Evolutionary conservation across 2,797 vertebrate species (phyloP).

Genomic region (Telmatherina bonti): DNA sequence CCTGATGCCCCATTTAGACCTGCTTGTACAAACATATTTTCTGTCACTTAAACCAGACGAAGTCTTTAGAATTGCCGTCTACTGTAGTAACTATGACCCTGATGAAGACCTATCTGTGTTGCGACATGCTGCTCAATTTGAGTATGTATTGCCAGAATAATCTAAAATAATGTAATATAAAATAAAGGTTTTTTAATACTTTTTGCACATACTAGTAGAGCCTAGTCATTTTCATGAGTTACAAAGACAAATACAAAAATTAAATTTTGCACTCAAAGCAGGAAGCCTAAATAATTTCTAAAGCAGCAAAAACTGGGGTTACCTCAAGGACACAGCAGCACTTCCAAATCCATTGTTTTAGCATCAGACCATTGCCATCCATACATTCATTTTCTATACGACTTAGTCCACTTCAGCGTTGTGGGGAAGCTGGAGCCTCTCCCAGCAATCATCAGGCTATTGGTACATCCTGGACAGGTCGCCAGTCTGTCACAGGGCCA

Average conservation of each 20-base stretch:
- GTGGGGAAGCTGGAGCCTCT: no score
- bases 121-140: neutral
- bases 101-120: neutral
- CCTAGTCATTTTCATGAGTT: neutral
- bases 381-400: no score
- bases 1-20: slow-evolving; percentile 1
- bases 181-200: neutral
- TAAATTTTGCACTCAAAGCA: neutral
- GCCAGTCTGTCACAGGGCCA: no score
- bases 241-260: neutral
- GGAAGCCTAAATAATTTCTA: neutral
- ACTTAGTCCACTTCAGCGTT: no score
- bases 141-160: neutral
- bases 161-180: no score
- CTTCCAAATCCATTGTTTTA: no score
- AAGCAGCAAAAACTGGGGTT: no score
- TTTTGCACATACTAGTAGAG: neutral
- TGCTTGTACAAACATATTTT: slow-evolving; percentile 17
- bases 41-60: neutral
- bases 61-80: neutral
- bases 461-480: no score
- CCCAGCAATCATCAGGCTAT: no score
- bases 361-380: neutral
- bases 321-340: no score
- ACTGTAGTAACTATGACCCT: neutral